A percentile compares a stretch with the other conserved stretches of the same genome.
Conservation (phyloP, 2,113 vertebrate genomes). For the Lipophrys pholis region DNA sequence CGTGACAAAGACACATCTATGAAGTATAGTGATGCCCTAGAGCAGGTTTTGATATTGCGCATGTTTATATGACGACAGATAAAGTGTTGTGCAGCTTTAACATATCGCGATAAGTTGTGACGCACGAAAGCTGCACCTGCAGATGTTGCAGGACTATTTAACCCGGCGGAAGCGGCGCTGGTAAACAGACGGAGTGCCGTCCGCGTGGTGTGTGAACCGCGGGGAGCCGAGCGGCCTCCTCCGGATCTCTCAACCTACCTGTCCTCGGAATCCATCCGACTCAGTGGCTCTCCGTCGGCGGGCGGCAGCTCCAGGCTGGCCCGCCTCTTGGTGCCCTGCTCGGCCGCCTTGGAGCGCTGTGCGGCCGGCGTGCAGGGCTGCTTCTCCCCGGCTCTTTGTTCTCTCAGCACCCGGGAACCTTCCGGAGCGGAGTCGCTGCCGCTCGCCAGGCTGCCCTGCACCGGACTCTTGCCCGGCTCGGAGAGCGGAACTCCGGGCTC, state of each 20-base stretch:
- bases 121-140: too few relatives aligned
- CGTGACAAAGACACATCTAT: too few relatives aligned
- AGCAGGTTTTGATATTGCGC: too few relatives aligned
- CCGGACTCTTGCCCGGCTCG: conserved; percentile 65
- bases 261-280: conserved; percentile 97
- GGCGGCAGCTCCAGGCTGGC: conserved; percentile 84
- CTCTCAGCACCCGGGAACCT: conserved; percentile 74
- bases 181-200: too few relatives aligned
- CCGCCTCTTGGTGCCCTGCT: conserved; percentile 67
- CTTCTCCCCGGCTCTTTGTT: conserved; percentile 82
- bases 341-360: conserved; percentile 60
- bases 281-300: conserved; percentile 91
- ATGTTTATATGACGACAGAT: too few relatives aligned
- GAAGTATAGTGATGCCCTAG: too few relatives aligned
- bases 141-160: too few relatives aligned
- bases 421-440: conserved; percentile 66
- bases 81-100: too few relatives aligned
- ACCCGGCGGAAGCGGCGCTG: too few relatives aligned
- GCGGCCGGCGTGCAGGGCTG: conserved; percentile 59
- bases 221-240: too few relatives aligned
- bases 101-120: too few relatives aligned
- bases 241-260: conserved; percentile 78
- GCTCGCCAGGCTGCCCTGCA: conserved; percentile 63
- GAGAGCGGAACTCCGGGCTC: conserved; percentile 33
- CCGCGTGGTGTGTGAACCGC: too few relatives aligned